Evolutionary conservation across 1,140 invertebrate species (phyloP).

Genomic region (Cyphomyrmex costatus): DNA sequence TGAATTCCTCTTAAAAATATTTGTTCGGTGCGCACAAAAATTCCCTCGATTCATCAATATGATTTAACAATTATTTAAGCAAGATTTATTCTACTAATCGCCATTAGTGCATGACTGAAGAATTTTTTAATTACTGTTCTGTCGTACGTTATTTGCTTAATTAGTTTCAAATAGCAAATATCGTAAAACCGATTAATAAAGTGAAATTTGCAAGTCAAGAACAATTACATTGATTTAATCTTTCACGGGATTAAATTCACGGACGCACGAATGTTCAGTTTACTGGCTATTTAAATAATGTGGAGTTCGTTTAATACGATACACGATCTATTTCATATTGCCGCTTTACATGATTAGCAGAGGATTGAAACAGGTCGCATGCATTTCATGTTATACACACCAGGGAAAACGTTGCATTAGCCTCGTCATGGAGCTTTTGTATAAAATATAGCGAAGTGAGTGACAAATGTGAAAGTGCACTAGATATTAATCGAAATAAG

Average conservation of each 20-base stretch:
- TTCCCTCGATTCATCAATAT: slow-evolving; percentile 41
- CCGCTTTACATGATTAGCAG: slow-evolving; percentile 33
- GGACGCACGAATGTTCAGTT: slow-evolving; percentile 13
- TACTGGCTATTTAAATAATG: slow-evolving; percentile 5
- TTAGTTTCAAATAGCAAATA: slow-evolving; percentile 12
- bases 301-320: slow-evolving; percentile 32
- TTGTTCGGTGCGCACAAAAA: not conserved
- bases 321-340: slow-evolving; percentile 20
- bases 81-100: not conserved
- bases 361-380: slow-evolving; percentile 4
- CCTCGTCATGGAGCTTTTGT: slow-evolving; percentile 47
- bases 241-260: slow-evolving; percentile 15
- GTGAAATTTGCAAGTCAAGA: slow-evolving; percentile 26
- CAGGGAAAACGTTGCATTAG: slow-evolving; percentile 50
- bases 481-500: slow-evolving; percentile 57
- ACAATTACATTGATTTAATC: slow-evolving; percentile 25
- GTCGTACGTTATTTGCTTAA: slow-evolving; percentile 14
- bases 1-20: slow-evolving; percentile 24
- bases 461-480: slow-evolving; percentile 50
- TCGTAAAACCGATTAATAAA: not conserved
- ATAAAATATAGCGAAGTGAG: slow-evolving; percentile 40
- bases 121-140: slow-evolving; percentile 1
- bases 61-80: not conserved
- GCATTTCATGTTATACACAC: slow-evolving; percentile 49
- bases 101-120: not conserved